Conservation (phyloP, 2,888 invertebrate genomes). For the Idaea biselata region DNA sequence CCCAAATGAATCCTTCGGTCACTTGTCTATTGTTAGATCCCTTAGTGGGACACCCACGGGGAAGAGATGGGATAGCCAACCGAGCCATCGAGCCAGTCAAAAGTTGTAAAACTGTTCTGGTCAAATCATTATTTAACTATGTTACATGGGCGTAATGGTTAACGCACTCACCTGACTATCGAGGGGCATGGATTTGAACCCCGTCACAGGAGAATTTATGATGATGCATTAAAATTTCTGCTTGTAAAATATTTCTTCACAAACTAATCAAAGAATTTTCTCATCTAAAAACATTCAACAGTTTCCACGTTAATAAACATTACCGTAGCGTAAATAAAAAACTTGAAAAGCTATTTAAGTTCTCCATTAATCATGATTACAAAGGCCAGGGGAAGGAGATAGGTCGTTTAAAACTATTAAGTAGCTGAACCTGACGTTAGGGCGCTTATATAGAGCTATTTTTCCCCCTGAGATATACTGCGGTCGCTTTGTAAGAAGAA, state of each 20-base stretch:
- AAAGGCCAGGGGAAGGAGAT: constrained; percentile 36
- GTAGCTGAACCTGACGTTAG: constrained; percentile 37
- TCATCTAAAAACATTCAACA: background rate
- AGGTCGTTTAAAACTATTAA: constrained; percentile 56
- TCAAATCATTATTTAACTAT: too few species aligned
- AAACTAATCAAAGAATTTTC: background rate
- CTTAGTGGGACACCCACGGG: too few species aligned
- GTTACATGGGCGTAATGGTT: too few species aligned
- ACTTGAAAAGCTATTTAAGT: constrained; percentile 1
- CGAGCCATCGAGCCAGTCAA: too few species aligned
- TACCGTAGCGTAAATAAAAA: background rate
- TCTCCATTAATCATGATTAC: constrained; percentile 38
- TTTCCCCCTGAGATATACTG: background rate
- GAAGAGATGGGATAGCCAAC: too few species aligned
- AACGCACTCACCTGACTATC: too few species aligned
- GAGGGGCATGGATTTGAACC: too few species aligned
- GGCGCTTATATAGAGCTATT: constrained; percentile 9
- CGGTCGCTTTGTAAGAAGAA: background rate
- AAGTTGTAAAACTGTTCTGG: too few species aligned
- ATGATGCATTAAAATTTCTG: background rate
- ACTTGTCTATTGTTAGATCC: too few species aligned
- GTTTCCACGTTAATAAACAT: background rate
- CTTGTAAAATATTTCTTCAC: background rate
- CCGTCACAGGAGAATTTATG: too few species aligned
- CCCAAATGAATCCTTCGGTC: too few species aligned